Percentiles rank a stretch among this genome's conserved stretches.
Evolutionary conservation across 2,797 vertebrate genomes (phyloP).

Genomic region (Triplophysa yarkandensis): DNA sequence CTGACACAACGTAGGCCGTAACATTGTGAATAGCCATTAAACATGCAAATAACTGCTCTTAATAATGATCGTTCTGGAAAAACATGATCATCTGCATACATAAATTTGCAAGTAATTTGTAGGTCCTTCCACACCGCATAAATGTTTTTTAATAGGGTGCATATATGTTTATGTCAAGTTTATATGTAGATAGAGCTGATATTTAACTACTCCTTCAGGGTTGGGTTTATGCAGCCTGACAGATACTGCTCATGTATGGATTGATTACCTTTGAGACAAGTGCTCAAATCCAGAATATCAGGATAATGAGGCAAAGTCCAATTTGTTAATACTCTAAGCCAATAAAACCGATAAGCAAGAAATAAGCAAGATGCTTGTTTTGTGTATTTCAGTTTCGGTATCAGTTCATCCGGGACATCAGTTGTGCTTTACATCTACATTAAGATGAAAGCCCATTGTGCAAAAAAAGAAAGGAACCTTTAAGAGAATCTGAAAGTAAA

Average conservation of each 20-base stretch:
- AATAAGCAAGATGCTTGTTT: slow-evolving; percentile 37
- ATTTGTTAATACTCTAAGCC: slow-evolving; percentile 52
- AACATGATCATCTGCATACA: slow-evolving; percentile 7
- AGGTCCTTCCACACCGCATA: background rate
- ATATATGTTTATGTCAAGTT: slow-evolving; percentile 12
- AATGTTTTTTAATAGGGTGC: background rate
- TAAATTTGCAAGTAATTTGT: slow-evolving; percentile 1
- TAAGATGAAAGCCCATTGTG: too few relatives aligned
- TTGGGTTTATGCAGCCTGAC: slow-evolving; percentile 22
- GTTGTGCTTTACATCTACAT: too few relatives aligned
- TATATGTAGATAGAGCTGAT: slow-evolving; percentile 3
- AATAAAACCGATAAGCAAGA: slow-evolving; percentile 39
- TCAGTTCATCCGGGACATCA: too few relatives aligned
- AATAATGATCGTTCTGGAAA: slow-evolving; percentile 22
- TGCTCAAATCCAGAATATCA: slow-evolving; percentile 39
- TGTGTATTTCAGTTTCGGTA: background rate
- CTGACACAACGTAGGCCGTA: background rate
- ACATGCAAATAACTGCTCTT: slow-evolving; percentile 26
- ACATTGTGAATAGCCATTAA: slow-evolving; percentile 26
- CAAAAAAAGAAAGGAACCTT: too few relatives aligned
- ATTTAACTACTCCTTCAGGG: slow-evolving; percentile 26
- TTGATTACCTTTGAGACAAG: slow-evolving; percentile 53
- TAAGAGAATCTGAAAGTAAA: too few relatives aligned
- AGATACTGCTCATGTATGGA: slow-evolving; percentile 46
- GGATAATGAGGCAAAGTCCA: slow-evolving; percentile 52